These are phyloP conservation scores for Metallyticus violacea DNA, from an alignment of 2,888 invertebrate genomes.

Conservation along the genomic window DNA sequence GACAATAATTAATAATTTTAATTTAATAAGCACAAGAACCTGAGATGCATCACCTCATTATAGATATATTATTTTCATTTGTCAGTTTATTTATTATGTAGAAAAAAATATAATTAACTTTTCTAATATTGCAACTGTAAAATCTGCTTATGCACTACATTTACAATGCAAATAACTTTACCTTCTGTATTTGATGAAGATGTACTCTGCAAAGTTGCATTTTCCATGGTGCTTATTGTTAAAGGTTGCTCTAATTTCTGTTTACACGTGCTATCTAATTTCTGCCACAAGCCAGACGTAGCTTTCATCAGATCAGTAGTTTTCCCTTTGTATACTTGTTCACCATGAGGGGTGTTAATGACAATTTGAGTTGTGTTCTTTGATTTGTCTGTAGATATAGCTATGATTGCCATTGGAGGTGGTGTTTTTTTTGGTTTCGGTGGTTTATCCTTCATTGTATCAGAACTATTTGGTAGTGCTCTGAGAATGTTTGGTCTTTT, in stretches of 20 bases:
- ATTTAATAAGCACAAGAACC: too few relatives aligned
- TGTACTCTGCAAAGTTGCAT: neutral
- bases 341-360: constrained; percentile 45
- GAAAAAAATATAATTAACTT: too few relatives aligned
- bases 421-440: neutral
- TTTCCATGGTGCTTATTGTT: constrained; percentile 4
- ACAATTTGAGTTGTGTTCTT: constrained; percentile 47
- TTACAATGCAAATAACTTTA: neutral
- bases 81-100: too few relatives aligned
- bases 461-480: neutral
- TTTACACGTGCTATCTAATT: constrained; percentile 5
- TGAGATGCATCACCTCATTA: too few relatives aligned
- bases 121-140: too few relatives aligned
- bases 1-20: too few relatives aligned
- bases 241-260: constrained; percentile 6
- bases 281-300: constrained; percentile 18
- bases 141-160: neutral
- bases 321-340: constrained; percentile 46
- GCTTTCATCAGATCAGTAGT: constrained; percentile 45
- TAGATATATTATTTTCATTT: too few relatives aligned
- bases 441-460: neutral
- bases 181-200: neutral
- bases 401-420: constrained; percentile 43
- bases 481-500: neutral
- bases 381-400: constrained; percentile 46